Conservation (phyloP, 2,113 vertebrate species). For the Arvicanthis niloticus region DNA sequence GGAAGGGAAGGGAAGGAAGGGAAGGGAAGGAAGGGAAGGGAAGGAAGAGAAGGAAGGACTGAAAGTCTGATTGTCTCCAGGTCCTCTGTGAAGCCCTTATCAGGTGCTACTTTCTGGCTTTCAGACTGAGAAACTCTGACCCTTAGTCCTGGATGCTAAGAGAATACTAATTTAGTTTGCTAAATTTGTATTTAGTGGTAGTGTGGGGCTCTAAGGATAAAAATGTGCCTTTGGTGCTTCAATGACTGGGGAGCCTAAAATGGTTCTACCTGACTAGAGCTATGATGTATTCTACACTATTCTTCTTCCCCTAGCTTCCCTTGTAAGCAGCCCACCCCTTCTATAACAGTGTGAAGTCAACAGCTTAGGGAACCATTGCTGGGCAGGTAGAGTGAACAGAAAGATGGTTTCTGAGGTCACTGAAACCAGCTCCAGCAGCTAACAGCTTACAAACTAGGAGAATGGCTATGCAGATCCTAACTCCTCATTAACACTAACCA, state of each 20-base stretch:
- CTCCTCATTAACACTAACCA: too few relatives aligned
- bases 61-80: background rate
- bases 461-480: background rate
- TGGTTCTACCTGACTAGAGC: constrained; percentile 82
- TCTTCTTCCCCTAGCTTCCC: constrained; percentile 66
- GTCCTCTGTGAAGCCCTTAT: background rate
- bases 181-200: constrained; percentile 3
- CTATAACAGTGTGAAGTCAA: constrained; percentile 38
- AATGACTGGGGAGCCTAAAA: constrained; percentile 77
- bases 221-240: constrained; percentile 55
- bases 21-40: too few relatives aligned
- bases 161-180: background rate
- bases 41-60: too few relatives aligned
- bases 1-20: background rate
- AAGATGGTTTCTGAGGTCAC: constrained; percentile 49
- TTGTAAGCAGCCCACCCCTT: constrained; percentile 22
- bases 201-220: constrained; percentile 71
- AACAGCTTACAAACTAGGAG: background rate
- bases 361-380: constrained; percentile 59
- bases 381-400: constrained; percentile 37
- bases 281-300: constrained; percentile 47
- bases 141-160: background rate
- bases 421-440: background rate
- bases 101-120: constrained; percentile 25
- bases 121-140: background rate